Conservation (phyloP, 2,797 vertebrate genomes). For the Clarias fuscus region DNA sequence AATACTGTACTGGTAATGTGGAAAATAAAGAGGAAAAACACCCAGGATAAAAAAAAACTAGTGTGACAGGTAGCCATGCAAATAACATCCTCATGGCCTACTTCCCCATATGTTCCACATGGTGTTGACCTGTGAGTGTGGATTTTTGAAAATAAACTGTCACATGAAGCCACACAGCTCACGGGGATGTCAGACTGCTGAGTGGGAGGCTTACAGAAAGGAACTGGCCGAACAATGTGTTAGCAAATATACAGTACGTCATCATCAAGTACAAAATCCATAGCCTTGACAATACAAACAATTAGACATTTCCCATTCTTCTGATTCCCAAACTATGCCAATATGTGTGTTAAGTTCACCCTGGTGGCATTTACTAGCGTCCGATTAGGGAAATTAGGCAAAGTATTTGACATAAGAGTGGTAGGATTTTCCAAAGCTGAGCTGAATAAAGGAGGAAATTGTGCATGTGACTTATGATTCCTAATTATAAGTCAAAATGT, state of each 20-base stretch:
- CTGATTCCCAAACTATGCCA: neutral
- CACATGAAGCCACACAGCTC: neutral
- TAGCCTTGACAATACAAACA: neutral
- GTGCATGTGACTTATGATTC: neutral
- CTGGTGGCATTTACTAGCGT: neutral
- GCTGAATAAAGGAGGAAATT: neutral
- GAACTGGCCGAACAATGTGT: neutral
- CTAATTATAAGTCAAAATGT: neutral
- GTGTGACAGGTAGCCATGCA: neutral
- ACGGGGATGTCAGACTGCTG: neutral
- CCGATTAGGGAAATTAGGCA: neutral
- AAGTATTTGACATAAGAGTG: neutral
- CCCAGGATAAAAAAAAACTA: neutral
- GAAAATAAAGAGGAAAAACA: neutral
- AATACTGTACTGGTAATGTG: neutral
- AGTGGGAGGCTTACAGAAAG: neutral
- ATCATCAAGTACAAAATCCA: neutral
- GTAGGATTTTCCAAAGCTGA: neutral
- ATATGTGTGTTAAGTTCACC: neutral
- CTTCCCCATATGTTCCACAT: neutral
- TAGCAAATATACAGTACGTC: neutral
- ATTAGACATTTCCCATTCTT: no score
- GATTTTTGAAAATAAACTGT: neutral
- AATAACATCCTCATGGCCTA: neutral
- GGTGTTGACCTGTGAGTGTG: neutral